Conservation (phyloP, 2,888 invertebrate species). For the Emmelina monodactyla region DNA sequence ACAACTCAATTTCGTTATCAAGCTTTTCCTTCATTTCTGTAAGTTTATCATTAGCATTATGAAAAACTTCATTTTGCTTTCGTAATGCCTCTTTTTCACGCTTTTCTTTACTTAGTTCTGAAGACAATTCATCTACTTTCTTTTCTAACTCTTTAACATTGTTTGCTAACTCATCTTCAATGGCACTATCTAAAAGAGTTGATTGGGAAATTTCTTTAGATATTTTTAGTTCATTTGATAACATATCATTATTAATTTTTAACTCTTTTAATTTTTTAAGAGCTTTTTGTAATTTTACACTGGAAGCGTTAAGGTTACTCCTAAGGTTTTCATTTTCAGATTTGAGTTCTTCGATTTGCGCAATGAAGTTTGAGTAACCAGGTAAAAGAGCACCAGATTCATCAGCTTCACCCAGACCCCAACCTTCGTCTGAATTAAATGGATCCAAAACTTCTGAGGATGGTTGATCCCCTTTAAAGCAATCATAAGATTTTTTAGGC, state of each 20-base stretch:
- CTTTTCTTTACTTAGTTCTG: conserved; percentile 67
- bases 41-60: conserved; percentile 78
- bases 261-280: conserved; percentile 86
- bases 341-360: conserved; percentile 66
- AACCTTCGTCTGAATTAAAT: conserved; percentile 53
- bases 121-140: conserved; percentile 64
- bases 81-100: conserved; percentile 72
- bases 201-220: conserved; percentile 60
- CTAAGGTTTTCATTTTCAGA: conserved; percentile 64
- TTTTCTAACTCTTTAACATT: conserved; percentile 74
- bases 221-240: conserved; percentile 61
- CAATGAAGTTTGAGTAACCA: conserved; percentile 64
- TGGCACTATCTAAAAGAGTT: conserved; percentile 76
- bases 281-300: conserved; percentile 78
- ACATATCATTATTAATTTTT: conserved; percentile 72
- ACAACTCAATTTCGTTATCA: conserved; percentile 77
- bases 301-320: conserved; percentile 70
- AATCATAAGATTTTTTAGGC: conserved; percentile 63
- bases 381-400: conserved; percentile 33
- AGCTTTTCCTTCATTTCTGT: conserved; percentile 83
- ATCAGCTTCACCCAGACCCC: conserved; percentile 44
- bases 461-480: conserved; percentile 37
- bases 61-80: conserved; percentile 77
- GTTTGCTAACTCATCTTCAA: conserved; percentile 80
- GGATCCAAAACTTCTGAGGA: conserved; percentile 30